phyloP scores from a whole-genome alignment of 1,140 invertebrate genomes.

The Rhagoletis pomonella region DNA sequence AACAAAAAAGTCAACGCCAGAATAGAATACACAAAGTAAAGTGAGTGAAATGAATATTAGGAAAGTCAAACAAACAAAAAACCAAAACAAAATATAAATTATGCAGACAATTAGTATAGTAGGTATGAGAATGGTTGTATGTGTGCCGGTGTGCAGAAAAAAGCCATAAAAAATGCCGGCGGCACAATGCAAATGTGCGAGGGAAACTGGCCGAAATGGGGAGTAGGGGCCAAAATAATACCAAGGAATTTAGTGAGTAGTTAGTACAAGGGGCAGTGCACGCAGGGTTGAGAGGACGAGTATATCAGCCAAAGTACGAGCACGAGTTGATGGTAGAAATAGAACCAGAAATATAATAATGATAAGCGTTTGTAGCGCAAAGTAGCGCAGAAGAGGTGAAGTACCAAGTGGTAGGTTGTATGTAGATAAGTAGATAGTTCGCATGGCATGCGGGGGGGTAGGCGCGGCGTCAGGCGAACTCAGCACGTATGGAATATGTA shows the following conservation, averaged over 20 bases:
- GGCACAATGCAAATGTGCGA: conserved; percentile 17
- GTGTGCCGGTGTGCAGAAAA: no score
- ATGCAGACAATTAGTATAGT: background rate
- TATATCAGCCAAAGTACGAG: background rate
- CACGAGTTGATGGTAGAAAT: background rate
- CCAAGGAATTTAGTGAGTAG: no score
- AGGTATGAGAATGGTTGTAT: background rate
- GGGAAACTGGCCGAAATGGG: background rate
- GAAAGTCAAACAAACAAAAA: background rate
- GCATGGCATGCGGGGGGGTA: background rate
- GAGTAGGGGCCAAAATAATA: conserved; percentile 3
- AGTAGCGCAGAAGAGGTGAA: background rate
- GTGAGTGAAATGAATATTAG: background rate
- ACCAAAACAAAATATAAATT: conserved; percentile 12
- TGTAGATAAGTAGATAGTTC: background rate
- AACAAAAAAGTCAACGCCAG: no score
- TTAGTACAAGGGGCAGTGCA: background rate
- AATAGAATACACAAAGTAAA: background rate
- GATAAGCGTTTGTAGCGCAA: conserved; percentile 25
- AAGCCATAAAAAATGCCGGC: background rate
- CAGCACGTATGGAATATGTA: no score
- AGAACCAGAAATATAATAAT: conserved; percentile 10
- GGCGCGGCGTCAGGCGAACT: background rate
- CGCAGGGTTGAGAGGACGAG: background rate
- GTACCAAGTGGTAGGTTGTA: background rate